Base-by-base conservation (phyloP, 2,797 vertebrate genomes). In the Hydrocynus forskahlii region DNA sequence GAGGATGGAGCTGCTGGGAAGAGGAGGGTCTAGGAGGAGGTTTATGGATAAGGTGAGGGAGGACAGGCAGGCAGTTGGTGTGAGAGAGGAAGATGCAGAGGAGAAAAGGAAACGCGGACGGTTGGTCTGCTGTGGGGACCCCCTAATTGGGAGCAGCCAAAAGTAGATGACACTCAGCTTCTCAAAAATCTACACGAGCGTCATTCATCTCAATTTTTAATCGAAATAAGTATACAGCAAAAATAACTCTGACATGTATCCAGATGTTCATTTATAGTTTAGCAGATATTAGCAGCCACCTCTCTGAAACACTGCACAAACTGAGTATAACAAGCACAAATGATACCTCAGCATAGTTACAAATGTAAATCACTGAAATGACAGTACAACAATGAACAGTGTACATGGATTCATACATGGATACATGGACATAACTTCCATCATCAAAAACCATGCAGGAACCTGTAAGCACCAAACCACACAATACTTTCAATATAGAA, bases 261-360 rank as follows among this genome's bases (percentile, higher is more conserved):
- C 12, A 59, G 9, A 55, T 59, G 38, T 72, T 23, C 43, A n/a
- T 81, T 57, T 72, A 40, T 25, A 55, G 43, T 81, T 68, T 40
- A 38, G 5, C 17, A 25, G 69, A 57, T 40, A 10, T n/a, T 45
- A 60, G 55, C 35, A 54, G 21, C 52, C 5, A 73, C 50, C 19
- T 68, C 25, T 74, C 13, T 67, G n/a, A 75, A 29, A 66, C 64
- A 60, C 69, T 67, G 52, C 54, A 43, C 55, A 83, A 73, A 68
- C 45, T 38, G 55, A 81, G 13, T 59, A 76, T 10, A 68, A 67
- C 45, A 43, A 83, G 67, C 55, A 79, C 78, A 82, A 84, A 82
- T 52, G 17, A 83, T 75, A 78, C 29, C 55, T 35, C 1, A 3
- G 68, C 17, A 81, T 10, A 73, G 57, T 83, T 38, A 84, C 71